Percentiles rank a stretch among this genome's conserved stretches.
These are phyloP conservation scores for Macquaria ambigua DNA, from an alignment of 2,113 vertebrate genomes.

Conservation along the genomic window DNA sequence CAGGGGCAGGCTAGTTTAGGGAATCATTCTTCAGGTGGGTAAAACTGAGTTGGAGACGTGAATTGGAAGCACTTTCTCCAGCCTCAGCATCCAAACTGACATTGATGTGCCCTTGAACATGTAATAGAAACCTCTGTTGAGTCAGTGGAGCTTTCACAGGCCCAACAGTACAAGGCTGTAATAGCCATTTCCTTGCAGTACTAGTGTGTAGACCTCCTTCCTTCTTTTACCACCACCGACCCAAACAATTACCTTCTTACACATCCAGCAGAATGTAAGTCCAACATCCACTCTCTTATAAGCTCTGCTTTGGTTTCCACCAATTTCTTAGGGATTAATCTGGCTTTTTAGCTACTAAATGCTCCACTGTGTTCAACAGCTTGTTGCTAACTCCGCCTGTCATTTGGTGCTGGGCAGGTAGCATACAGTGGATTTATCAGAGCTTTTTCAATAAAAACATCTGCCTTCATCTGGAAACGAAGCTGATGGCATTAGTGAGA, in stretches of 20 bases:
- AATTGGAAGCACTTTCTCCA: slow-evolving; percentile 1
- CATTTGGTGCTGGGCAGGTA: not conserved
- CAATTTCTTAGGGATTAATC: not conserved
- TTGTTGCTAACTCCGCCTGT: not conserved
- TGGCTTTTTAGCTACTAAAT: not conserved
- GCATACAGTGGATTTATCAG: not conserved
- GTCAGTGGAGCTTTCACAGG: not conserved
- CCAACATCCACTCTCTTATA: no score
- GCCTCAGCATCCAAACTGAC: not conserved
- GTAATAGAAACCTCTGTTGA: not conserved
- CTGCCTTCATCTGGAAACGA: not conserved
- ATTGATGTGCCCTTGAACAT: not conserved
- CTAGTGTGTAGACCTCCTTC: not conserved
- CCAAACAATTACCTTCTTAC: not conserved
- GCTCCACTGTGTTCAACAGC: not conserved
- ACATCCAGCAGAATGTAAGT: not conserved
- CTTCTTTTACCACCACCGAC: not conserved
- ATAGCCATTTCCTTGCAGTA: no score
- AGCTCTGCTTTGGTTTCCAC: no score
- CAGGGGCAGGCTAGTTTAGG: no score
- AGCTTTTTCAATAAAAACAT: not conserved
- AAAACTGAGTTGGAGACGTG: not conserved
- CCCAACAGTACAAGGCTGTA: not conserved
- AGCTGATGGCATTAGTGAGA: not conserved
- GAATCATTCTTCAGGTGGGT: not conserved